Evolutionary conservation across 2,113 vertebrate genomes (phyloP).

Genomic region (Microcebus jonahi): DNA sequence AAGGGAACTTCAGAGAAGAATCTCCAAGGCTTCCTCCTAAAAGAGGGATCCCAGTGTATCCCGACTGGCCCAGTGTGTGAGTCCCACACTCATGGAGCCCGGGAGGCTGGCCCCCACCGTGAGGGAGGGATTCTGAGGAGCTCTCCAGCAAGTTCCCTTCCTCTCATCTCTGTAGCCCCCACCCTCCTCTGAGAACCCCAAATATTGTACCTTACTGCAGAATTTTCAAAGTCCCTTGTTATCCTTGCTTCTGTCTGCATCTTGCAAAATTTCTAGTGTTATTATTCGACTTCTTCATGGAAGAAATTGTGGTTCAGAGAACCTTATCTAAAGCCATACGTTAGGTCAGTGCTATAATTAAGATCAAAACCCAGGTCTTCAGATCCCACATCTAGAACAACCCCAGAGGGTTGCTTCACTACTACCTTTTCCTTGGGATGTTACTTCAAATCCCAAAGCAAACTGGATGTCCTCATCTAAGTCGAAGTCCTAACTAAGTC

Average conservation of each 20-base stretch:
- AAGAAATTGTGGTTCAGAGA: background rate
- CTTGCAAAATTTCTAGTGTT: background rate
- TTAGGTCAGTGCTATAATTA: background rate
- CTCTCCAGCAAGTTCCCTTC: background rate
- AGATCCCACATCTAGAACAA: background rate
- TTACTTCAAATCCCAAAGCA: background rate
- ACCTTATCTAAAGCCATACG: background rate
- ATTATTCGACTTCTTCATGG: background rate
- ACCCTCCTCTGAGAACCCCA: background rate
- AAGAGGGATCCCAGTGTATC: background rate
- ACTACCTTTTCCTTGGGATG: background rate
- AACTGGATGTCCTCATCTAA: background rate
- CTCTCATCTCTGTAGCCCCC: background rate
- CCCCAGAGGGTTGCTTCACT: background rate
- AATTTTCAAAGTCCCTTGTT: background rate
- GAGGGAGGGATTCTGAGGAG: background rate
- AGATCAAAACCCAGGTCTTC: background rate
- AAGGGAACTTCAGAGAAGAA: background rate
- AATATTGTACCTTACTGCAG: background rate
- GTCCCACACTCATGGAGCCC: background rate
- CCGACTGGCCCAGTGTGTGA: background rate
- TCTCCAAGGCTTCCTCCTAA: background rate
- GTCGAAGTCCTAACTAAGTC: too few relatives aligned
- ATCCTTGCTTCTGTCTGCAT: background rate
- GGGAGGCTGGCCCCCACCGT: background rate